Evolutionary conservation across 2,113 vertebrate genomes (phyloP).

Genomic region (Ammodramus savannarum): DNA sequence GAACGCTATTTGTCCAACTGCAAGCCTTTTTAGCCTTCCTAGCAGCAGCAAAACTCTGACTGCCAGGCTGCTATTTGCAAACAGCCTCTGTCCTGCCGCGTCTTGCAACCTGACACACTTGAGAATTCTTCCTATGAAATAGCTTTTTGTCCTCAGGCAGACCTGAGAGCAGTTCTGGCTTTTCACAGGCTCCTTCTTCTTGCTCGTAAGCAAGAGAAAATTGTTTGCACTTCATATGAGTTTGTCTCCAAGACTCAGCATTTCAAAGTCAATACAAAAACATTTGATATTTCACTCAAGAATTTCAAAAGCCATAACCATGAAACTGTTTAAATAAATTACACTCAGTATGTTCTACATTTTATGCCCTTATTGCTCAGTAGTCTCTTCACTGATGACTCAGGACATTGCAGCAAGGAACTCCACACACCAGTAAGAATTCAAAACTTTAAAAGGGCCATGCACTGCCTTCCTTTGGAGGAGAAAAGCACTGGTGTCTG

Average conservation of each 20-base stretch:
- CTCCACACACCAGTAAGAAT: not conserved
- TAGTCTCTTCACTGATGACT: not conserved
- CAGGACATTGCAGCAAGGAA: not conserved
- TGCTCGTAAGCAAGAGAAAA: not conserved
- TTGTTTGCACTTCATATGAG: not conserved
- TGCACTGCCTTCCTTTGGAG: not conserved
- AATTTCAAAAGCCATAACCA: not conserved
- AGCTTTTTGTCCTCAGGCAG: constrained; percentile 36
- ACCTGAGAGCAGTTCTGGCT: not conserved
- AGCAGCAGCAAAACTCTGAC: not conserved
- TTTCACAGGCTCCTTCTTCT: not conserved
- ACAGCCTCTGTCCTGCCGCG: not conserved
- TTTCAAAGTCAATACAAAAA: not conserved
- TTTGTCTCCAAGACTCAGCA: not conserved
- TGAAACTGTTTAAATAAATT: not conserved
- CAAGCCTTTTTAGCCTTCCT: not conserved
- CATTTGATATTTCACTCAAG: not conserved
- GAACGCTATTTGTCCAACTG: not conserved
- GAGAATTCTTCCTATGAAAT: constrained; percentile 8
- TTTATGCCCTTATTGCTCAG: not conserved
- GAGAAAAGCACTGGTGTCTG: not conserved
- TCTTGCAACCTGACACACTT: not conserved
- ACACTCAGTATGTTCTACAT: not conserved
- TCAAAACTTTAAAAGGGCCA: not conserved
- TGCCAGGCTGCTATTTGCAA: not conserved